phyloP scores from a whole-genome alignment of 2,113 vertebrate genomes.

The Bagarius yarrelli region DNA sequence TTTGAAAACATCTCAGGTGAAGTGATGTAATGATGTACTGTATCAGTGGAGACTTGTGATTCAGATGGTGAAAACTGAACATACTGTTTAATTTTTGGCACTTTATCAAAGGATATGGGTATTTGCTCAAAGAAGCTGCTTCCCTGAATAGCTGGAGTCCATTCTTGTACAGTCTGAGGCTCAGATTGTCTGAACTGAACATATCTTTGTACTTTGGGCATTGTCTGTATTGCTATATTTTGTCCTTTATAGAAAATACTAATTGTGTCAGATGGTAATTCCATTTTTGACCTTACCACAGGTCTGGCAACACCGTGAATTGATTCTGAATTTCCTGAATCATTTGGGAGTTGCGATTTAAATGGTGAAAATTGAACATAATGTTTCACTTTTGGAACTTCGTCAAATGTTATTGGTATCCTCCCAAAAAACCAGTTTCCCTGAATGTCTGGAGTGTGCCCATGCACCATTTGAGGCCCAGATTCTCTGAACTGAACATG shows the following conservation, averaged over 20 bases:
- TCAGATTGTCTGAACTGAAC: conserved; percentile 25
- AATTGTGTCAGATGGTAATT: neutral
- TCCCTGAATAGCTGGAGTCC: neutral
- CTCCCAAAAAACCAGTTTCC: neutral
- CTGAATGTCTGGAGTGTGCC: neutral
- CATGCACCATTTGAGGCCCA: neutral
- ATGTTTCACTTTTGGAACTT: conserved; percentile 28
- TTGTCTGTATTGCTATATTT: neutral
- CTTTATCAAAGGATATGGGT: neutral
- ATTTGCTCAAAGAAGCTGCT: neutral
- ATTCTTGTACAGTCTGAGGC: neutral
- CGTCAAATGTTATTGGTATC: conserved; percentile 17
- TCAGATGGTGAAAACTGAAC: conserved; percentile 35
- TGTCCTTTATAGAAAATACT: neutral
- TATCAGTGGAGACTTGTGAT: neutral
- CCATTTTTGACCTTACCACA: neutral
- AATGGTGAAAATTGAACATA: conserved; percentile 26
- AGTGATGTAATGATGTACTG: neutral
- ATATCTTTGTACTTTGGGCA: conserved; percentile 28
- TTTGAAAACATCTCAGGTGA: neutral
- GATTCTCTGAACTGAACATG: conserved; percentile 40
- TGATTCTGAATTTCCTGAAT: neutral
- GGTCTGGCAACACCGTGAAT: neutral
- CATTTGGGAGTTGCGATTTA: neutral
- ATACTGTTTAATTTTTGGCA: conserved; percentile 36